These are phyloP conservation scores for Hiodon alosoides DNA, from an alignment of 2,113 vertebrate genomes.

Conservation along the genomic window DNA sequence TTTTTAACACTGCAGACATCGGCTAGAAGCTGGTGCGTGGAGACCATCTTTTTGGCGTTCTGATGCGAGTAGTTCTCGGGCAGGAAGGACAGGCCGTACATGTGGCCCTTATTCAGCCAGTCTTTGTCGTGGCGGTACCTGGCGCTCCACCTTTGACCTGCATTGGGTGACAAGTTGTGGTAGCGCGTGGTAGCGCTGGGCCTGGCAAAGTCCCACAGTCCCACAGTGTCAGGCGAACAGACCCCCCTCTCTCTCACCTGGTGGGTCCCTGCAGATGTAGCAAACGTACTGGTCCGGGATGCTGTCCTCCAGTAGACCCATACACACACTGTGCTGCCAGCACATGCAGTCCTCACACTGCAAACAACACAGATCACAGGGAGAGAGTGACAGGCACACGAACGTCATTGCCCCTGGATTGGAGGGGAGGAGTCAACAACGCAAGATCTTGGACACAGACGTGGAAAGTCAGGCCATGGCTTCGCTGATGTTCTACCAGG, in stretches of 20 bases:
- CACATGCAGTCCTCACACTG: constrained; percentile 87
- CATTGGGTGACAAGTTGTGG: not conserved
- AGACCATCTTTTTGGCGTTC: constrained; percentile 81
- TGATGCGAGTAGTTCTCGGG: constrained; percentile 83
- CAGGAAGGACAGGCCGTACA: constrained; percentile 79
- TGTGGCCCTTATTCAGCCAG: constrained; percentile 77
- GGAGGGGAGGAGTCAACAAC: too few species aligned
- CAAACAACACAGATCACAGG: too few species aligned
- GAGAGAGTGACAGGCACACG: too few species aligned
- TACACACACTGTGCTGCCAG: constrained; percentile 85
- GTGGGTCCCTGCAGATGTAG: constrained; percentile 80
- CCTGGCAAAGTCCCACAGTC: not conserved
- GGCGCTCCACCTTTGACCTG: constrained; percentile 82
- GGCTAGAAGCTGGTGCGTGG: constrained; percentile 79
- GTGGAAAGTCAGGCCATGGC: too few species aligned
- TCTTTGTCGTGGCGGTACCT: constrained; percentile 81
- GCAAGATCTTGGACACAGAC: too few species aligned
- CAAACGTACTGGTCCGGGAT: constrained; percentile 86
- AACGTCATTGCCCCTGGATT: too few species aligned
- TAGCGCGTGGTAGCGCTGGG: too few species aligned
- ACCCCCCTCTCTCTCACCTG: constrained; percentile 57
- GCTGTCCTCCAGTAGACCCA: constrained; percentile 83
- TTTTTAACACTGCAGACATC: constrained; percentile 77
- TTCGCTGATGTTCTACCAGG: too few species aligned
- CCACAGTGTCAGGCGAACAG: not conserved